Base-by-base conservation (phyloP, 1,140 invertebrate species). In the Neotoxoptera formosana region DNA sequence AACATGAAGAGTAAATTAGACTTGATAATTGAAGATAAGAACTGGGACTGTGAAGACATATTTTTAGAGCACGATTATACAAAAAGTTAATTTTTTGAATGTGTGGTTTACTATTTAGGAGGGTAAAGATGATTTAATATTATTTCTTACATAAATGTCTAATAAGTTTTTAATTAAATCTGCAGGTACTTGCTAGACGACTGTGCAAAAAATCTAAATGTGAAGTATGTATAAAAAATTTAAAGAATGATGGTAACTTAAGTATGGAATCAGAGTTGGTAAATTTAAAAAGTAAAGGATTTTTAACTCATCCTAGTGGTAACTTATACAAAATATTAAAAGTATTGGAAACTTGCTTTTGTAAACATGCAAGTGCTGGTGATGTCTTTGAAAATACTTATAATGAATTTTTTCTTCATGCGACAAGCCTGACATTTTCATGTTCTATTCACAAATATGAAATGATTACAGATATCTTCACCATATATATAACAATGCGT, bases 41-140 rank as follows among this genome's bases (percentile, higher is more conserved):
- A 67, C 2, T 67, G n/a, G 67, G 67, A 84, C 36, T 84, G 36
- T 41, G 81, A 84, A 21, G 36, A 84, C 17, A 17, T 84, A 41
- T 84, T 84, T 84, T 23, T 84, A 41, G 81, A 84, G 8, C 81
- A 84, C 45, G 36, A 84, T 84, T 84, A 84, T 23, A 23, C 81
- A 20, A 84, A 84, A 84, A 84, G 36, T 84, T 84, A 6, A 84
- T 36, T 84, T 84, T 84, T 84, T 81, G 76, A 81, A 81, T 81
- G 76, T 81, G 76, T 81, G 36, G 76, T 81, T 9, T 81, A 81
- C n/a, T 84, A 84, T 84, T 84, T 84, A 30, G 81, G 81, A 84
- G 20, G 81, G 81, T 84, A 84, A 41, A 84, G 23, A n/a, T n/a
- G n/a, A n/a, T n/a, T n/a, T n/a, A n/a, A n/a, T n/a, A n/a, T 34